phyloP scores from a whole-genome alignment of 2,797 vertebrate species.

The Sphenopsis melanotis region DNA sequence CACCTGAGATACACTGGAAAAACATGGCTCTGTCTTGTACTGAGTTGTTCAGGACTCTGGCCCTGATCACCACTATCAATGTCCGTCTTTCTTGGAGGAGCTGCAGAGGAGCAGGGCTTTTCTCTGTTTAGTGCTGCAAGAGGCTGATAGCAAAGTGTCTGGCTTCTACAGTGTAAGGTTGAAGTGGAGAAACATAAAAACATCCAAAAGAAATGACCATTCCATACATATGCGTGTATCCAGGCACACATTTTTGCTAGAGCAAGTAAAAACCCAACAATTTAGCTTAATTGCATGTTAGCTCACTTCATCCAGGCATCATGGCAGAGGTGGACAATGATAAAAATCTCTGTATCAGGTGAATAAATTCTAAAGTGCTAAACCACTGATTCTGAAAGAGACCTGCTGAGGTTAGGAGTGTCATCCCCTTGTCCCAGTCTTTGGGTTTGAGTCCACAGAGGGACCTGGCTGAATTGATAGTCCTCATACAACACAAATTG shows the following conservation, averaged over 20 bases:
- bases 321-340: not conserved
- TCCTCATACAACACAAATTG: not conserved
- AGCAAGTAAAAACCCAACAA: not conserved
- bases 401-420: not conserved
- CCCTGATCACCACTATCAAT: not conserved
- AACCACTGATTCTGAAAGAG: not conserved
- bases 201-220: not conserved
- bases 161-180: not conserved
- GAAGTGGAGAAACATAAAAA: not conserved
- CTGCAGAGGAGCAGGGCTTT: not conserved
- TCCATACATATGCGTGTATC: not conserved
- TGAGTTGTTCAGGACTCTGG: not conserved
- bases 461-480: not conserved
- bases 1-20: not conserved
- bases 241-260: not conserved
- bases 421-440: not conserved
- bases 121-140: not conserved
- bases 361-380: not conserved
- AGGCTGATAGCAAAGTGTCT: not conserved
- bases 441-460: not conserved
- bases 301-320: not conserved
- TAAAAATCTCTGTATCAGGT: not conserved
- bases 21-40: not conserved
- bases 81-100: fast-evolving
- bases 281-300: not conserved